These are phyloP conservation scores for Maniola hyperantus DNA, from an alignment of 2,888 invertebrate genomes.

Conservation along the genomic window DNA sequence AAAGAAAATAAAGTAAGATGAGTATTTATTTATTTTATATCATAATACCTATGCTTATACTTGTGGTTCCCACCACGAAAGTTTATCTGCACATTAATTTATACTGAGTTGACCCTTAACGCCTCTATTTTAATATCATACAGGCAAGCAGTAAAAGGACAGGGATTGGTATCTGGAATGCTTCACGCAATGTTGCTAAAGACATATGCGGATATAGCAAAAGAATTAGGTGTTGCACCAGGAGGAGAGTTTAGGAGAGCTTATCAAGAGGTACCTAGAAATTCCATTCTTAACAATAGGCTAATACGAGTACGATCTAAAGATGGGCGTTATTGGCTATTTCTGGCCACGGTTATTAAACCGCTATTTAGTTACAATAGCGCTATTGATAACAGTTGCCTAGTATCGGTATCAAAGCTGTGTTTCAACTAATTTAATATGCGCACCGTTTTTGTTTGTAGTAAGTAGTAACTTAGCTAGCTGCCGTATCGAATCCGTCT, in stretches of 20 bases:
- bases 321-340: too few species aligned
- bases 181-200: conserved; percentile 75
- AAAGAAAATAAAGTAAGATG: conserved; percentile 66
- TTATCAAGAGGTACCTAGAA: conserved; percentile 65
- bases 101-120: too few species aligned
- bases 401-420: too few species aligned
- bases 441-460: too few species aligned
- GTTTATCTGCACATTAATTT: background rate
- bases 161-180: conserved; percentile 73
- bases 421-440: too few species aligned
- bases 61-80: background rate
- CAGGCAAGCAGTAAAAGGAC: conserved; percentile 72
- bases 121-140: background rate
- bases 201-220: conserved; percentile 76
- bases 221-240: conserved; percentile 75
- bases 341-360: too few species aligned
- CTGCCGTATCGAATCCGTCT: too few species aligned
- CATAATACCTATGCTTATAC: background rate
- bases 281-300: too few species aligned
- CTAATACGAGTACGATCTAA: too few species aligned
- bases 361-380: too few species aligned
- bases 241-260: conserved; percentile 77
- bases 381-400: too few species aligned
- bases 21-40: background rate
- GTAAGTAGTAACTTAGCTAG: too few species aligned